Conservation (phyloP, 2,797 vertebrate genomes). For the Dallia pectoralis region DNA sequence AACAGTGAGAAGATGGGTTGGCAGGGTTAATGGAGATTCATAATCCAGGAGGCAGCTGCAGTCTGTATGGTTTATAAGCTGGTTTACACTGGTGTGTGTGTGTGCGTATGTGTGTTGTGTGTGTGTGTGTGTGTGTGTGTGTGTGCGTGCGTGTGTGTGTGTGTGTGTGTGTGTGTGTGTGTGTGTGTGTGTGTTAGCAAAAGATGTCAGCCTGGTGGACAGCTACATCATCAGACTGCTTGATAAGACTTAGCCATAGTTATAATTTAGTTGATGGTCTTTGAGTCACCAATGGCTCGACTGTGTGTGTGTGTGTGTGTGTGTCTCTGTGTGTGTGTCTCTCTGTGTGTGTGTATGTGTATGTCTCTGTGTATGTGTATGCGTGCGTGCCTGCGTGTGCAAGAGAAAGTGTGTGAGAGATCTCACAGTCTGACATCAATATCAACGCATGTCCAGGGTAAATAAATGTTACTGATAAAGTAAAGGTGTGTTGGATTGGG, state of each 20-base stretch:
- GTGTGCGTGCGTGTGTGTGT: constrained; percentile 30
- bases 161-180: constrained; percentile 8
- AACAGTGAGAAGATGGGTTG: constrained; percentile 59
- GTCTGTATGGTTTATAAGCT: constrained; percentile 44
- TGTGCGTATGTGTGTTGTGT: constrained; percentile 59
- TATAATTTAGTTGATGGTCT: constrained; percentile 77
- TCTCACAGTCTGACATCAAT: no score
- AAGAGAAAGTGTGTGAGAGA: no score
- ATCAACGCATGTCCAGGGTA: no score
- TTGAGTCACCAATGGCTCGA: constrained; percentile 69
- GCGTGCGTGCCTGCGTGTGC: no score
- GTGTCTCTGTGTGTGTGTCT: no score
- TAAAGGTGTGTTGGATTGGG: background rate
- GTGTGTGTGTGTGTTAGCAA: constrained; percentile 58
- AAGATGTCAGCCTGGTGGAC: constrained; percentile 50
- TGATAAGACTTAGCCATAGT: constrained; percentile 69
- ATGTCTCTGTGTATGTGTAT: no score
- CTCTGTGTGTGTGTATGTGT: no score
- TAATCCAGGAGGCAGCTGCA: constrained; percentile 66
- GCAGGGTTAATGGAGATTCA: constrained; percentile 72
- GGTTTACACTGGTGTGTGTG: constrained; percentile 43
- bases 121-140: constrained; percentile 31
- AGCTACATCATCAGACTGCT: constrained; percentile 66
- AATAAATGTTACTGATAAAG: no score
- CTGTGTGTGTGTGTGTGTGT: constrained; percentile 14